Percentiles rank a stretch among this genome's conserved stretches.
phyloP scores from a whole-genome alignment of 2,797 vertebrate genomes.

The Paramormyrops hopkinsi region DNA sequence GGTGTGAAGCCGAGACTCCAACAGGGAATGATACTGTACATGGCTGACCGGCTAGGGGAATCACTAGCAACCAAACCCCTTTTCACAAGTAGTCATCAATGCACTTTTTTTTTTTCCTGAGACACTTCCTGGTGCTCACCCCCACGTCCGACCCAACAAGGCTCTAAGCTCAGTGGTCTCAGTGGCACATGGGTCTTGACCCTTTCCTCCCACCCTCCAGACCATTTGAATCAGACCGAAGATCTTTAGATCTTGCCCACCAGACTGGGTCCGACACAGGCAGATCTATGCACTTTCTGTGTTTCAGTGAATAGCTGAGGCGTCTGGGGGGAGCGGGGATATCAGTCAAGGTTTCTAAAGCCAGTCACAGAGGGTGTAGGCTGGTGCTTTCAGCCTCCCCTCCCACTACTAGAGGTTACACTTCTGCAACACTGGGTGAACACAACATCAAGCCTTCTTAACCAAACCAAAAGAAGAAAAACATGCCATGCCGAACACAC shows the following conservation, averaged over 20 bases:
- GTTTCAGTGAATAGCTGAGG: background rate
- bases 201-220: background rate
- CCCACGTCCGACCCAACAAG: background rate
- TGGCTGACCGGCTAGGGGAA: background rate
- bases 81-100: constrained; percentile 20
- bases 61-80: background rate
- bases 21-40: background rate
- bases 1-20: background rate
- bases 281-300: background rate
- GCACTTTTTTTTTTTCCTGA: constrained; percentile 22
- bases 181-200: background rate
- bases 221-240: background rate
- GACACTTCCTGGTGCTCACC: constrained; percentile 7
- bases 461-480: background rate
- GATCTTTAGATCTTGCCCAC: background rate
- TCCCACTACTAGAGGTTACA: background rate
- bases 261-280: background rate
- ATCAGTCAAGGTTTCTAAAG: background rate
- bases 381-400: background rate
- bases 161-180: background rate
- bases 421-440: background rate
- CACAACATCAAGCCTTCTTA: background rate
- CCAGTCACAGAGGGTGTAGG: background rate
- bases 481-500: background rate
- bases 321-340: background rate